A percentile compares a stretch with the other conserved stretches of the same genome.
These are phyloP conservation scores for Eulemur rubriventer DNA, from an alignment of 2,797 vertebrate genomes.

Conservation along the genomic window DNA sequence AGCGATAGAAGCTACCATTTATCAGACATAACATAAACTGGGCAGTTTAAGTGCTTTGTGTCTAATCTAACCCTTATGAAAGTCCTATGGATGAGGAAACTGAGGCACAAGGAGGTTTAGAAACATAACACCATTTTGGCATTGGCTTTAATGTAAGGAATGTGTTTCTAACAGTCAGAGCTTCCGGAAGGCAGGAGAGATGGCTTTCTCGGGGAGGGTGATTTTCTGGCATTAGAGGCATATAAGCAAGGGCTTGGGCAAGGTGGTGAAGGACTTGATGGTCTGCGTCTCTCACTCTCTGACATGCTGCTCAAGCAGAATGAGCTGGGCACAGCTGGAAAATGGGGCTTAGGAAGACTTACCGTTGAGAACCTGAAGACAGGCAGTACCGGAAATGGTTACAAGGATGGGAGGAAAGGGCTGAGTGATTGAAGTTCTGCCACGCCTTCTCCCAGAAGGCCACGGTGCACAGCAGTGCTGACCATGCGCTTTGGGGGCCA, in stretches of 20 bases:
- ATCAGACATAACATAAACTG: not conserved
- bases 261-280: not conserved
- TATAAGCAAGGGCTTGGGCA: not conserved
- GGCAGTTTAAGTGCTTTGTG: not conserved
- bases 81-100: not conserved
- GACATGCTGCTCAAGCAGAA: not conserved
- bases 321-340: not conserved
- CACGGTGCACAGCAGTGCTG: rapidly evolving
- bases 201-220: not conserved
- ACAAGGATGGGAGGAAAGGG: not conserved
- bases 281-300: not conserved
- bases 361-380: not conserved
- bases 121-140: not conserved
- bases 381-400: no score
- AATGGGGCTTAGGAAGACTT: not conserved
- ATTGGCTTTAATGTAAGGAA: not conserved
- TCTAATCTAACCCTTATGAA: not conserved
- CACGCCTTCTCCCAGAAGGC: not conserved
- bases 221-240: not conserved
- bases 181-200: not conserved
- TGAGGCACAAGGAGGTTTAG: not conserved
- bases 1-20: not conserved
- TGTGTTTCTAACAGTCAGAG: not conserved
- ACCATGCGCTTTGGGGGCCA: not conserved
- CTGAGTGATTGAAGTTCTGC: not conserved